phyloP scores from a whole-genome alignment of 64 coral and sea anemone species.

The Actinia tenebrosa region DNA sequence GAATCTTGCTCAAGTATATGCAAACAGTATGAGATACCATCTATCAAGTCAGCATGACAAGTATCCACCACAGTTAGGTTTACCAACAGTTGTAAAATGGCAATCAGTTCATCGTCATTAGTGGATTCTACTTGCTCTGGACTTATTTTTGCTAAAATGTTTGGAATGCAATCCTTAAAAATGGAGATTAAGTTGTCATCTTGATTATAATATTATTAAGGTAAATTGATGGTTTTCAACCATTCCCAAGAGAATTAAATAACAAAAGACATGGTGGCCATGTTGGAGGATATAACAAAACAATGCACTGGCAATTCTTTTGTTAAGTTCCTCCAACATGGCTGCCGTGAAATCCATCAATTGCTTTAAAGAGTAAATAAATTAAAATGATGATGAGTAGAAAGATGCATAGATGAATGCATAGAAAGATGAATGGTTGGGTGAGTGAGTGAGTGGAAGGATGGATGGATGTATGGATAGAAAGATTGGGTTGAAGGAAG shows the following conservation, averaged over 20 bases:
- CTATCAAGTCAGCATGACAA: constrained; percentile 3
- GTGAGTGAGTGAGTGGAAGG: too few relatives aligned
- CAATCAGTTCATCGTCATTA: constrained; percentile 3
- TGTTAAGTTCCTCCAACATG: too few relatives aligned
- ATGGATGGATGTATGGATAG: neutral
- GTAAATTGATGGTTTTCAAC: too few relatives aligned
- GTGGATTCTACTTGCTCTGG: neutral
- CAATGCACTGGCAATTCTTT: too few relatives aligned
- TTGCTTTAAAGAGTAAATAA: too few relatives aligned
- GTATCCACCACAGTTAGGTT: constrained; percentile 25
- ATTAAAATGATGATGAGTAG: neutral
- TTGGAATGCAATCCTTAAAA: neutral
- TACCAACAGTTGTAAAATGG: constrained; percentile 10
- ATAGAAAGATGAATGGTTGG: neutral
- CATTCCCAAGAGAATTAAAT: too few relatives aligned
- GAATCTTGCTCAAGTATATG: neutral
- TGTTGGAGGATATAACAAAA: too few relatives aligned
- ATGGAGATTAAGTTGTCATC: neutral
- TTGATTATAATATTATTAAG: too few relatives aligned
- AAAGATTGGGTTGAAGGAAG: neutral
- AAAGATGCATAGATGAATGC: neutral
- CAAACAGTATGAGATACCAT: constrained; percentile 4
- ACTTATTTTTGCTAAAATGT: neutral
- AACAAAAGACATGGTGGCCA: too few relatives aligned
- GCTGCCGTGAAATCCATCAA: too few relatives aligned